phyloP scores from a whole-genome alignment of 92 coral and sea anemone species.

The Galaxea fascicularis region DNA sequence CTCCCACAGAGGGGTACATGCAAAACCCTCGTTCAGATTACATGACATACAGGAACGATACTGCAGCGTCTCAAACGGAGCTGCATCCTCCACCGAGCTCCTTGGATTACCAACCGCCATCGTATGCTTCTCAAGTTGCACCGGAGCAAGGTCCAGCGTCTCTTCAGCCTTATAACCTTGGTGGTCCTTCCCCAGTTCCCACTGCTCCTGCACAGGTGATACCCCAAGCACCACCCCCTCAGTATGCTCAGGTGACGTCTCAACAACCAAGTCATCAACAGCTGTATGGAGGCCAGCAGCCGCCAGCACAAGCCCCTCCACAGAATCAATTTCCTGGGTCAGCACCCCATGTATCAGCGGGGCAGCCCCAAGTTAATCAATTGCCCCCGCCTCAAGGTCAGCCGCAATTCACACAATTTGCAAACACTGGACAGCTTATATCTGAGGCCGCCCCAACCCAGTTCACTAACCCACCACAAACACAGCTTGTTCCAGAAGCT shows the following conservation, averaged over 20 bases:
- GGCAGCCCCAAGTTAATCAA: conserved; percentile 52
- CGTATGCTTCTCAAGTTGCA: conserved; percentile 69
- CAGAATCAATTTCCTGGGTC: conserved; percentile 45
- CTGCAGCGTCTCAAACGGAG: conserved; percentile 47
- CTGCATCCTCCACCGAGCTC: conserved; percentile 29
- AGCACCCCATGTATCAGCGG: conserved; percentile 29
- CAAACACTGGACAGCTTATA: conserved; percentile 32
- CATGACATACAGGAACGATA: conserved; percentile 53
- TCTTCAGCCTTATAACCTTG: conserved; percentile 54
- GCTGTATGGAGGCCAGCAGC: conserved; percentile 63
- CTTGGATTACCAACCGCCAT: conserved; percentile 60
- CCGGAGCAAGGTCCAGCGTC: conserved; percentile 64
- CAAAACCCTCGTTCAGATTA: conserved; percentile 40
- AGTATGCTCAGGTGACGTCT: conserved; percentile 68
- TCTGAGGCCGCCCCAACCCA: conserved; percentile 35
- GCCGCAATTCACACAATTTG: conserved; percentile 44
- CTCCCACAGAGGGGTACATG: conserved; percentile 54
- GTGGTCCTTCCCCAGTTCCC: conserved; percentile 44
- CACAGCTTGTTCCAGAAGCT: conserved; percentile 18
- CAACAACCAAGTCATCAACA: conserved; percentile 44
- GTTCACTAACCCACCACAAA: conserved; percentile 27
- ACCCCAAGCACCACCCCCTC: conserved; percentile 62
- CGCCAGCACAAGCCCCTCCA: conserved; percentile 50
- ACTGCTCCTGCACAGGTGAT: conserved; percentile 58
- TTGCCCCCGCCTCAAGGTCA: conserved; percentile 64